Percentiles rank a stretch among this genome's conserved stretches.
These are phyloP conservation scores for Planococcus citri DNA, from an alignment of 1,140 invertebrate genomes.

Conservation along the genomic window DNA sequence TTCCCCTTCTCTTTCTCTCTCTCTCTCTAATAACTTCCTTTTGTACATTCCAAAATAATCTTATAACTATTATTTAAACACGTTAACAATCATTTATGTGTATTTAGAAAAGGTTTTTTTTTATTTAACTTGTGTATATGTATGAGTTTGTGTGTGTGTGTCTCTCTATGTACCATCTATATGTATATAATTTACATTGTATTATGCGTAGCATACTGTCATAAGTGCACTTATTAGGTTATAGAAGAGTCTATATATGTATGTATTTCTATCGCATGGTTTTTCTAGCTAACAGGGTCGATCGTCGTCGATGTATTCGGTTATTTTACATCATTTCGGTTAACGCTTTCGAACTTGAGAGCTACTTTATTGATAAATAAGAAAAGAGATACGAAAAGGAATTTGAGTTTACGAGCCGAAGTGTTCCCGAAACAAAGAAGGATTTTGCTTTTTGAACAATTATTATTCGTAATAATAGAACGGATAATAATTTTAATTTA, in stretches of 20 bases:
- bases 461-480: no score
- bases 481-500: no score
- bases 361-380: neutral
- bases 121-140: constrained; percentile 1
- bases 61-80: neutral
- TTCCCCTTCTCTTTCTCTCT: neutral
- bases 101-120: neutral
- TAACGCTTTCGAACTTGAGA: neutral
- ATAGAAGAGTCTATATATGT: neutral
- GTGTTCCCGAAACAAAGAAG: no score
- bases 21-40: neutral
- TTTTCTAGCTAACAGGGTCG: no score
- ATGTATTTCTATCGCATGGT: no score
- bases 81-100: neutral
- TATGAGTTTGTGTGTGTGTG: neutral
- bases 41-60: neutral
- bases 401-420: no score
- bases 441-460: no score
- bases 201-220: constrained; percentile 16
- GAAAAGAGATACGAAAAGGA: no score
- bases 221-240: constrained; percentile 17
- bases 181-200: neutral
- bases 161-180: neutral
- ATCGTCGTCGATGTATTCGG: neutral
- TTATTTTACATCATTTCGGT: neutral